Evolutionary conservation across 2,113 vertebrate genomes (phyloP).

Genomic region (Protomyctophum bolini): DNA sequence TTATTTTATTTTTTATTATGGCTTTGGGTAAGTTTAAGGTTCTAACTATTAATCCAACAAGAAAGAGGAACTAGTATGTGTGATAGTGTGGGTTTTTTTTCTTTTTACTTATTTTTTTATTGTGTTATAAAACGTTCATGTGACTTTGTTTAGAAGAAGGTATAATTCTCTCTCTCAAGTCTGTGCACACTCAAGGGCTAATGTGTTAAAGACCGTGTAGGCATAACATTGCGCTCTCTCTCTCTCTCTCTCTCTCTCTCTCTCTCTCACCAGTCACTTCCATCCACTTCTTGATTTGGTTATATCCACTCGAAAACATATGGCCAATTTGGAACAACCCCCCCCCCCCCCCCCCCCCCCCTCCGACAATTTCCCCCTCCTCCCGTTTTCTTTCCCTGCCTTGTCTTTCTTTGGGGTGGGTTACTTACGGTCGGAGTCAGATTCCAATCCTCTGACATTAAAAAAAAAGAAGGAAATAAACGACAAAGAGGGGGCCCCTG

Average conservation of each 20-base stretch:
- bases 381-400: constrained; percentile 35
- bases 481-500: constrained; percentile 76
- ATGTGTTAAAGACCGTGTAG: constrained; percentile 51
- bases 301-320: constrained; percentile 65
- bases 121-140: constrained; percentile 17
- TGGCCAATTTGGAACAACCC: constrained; percentile 66
- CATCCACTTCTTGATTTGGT: constrained; percentile 68
- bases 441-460: constrained; percentile 81
- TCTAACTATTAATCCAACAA: constrained; percentile 5
- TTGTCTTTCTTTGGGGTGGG: constrained; percentile 59
- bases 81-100: constrained; percentile 23
- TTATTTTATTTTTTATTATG: background rate
- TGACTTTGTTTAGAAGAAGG: constrained; percentile 46
- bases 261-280: constrained; percentile 65
- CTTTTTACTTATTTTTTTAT: constrained; percentile 3
- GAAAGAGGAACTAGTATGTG: constrained; percentile 16
- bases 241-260: constrained; percentile 58
- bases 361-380: constrained; percentile 1
- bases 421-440: constrained; percentile 53
- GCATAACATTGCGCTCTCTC: constrained; percentile 54
- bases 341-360: constrained; percentile 47
- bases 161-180: constrained; percentile 10
- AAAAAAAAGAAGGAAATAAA: constrained; percentile 76
- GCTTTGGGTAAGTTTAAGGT: constrained; percentile 27
- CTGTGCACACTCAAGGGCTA: constrained; percentile 38